Evolutionary conservation across 2,888 invertebrate genomes (phyloP), one percentile per base, ranked within the genome.

Genomic region (Cephus rjabovi): DNA sequence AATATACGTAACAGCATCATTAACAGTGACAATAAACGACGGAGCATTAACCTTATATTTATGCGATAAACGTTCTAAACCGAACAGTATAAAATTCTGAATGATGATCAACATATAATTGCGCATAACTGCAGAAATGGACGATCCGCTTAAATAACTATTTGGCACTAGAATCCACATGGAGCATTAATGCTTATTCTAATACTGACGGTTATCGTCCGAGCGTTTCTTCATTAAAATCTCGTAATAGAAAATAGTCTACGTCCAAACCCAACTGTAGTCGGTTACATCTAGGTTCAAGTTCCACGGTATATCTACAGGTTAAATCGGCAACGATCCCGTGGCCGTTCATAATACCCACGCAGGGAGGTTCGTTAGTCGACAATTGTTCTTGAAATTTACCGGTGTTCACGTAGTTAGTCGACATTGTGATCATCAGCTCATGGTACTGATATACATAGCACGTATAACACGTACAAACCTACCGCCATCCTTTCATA

Each of bases 141-240:
- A 56, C 56, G 56, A 56, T 56, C 23, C 56, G 82, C 86, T 87
- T 87, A 87, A 86, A 86, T 84, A 90, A 88, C 87, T 89, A 87
- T 86, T 56, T 89, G 88, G 89, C 89, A 89, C 89, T 88, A 86
- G 83, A 88, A 88, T 89, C 83, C 86, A 86, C 86, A 82, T 84
- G 78, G 81, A 81, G 77, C 82, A 75, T 81, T 84, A 76, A 56
- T 23, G 56, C 56, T 56, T 56, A 56, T 23, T 56, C 56, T 56
- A 56, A 56, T 56, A 56, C 56, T 56, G 56, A 23, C 23, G 9
- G 0, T 56, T 23, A 23, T 56, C 56, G 23, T 23, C 56, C 23
- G 56, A 56, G 23, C 23, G 9, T 9, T 23, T 56, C 2, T 9
- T 40, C 4, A 9, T 56, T 23, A 56, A 56, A 56, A 56, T 56